Evolutionary conservation across 1,140 invertebrate species (phyloP).

Genomic region (Holotrichia oblita): DNA sequence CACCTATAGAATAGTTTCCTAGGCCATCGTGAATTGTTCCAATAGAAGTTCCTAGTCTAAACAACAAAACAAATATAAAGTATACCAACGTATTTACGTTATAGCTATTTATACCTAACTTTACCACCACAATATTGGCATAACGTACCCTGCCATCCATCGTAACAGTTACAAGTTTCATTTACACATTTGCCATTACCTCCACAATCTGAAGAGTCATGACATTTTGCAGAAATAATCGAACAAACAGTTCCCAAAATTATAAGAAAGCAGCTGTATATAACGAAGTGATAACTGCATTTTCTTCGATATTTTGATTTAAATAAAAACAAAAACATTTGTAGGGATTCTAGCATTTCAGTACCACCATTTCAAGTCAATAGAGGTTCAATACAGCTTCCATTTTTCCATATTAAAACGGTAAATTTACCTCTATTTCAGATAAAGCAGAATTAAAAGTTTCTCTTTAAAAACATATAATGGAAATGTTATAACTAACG

Average conservation of each 20-base stretch:
- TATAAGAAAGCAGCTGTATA: slow-evolving; percentile 63
- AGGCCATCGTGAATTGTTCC: slow-evolving; percentile 91
- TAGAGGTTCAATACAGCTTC: slow-evolving; percentile 1
- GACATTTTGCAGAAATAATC: slow-evolving; percentile 64
- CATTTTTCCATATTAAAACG: slow-evolving; percentile 16
- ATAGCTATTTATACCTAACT: slow-evolving; percentile 76
- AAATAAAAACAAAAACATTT: slow-evolving; percentile 86
- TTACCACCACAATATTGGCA: slow-evolving; percentile 93
- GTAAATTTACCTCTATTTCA: slow-evolving; percentile 26
- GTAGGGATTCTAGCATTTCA: slow-evolving; percentile 76
- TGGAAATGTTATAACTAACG: neutral
- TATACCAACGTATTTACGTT: neutral
- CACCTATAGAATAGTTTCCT: slow-evolving; percentile 93
- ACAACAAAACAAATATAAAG: slow-evolving; percentile 29
- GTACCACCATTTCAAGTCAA: slow-evolving; percentile 31
- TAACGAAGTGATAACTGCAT: slow-evolving; percentile 66
- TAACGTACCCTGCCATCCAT: slow-evolving; percentile 87
- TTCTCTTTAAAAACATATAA: neutral
- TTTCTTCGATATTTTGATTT: slow-evolving; percentile 85
- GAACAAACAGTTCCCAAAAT: slow-evolving; percentile 50
- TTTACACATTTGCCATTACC: slow-evolving; percentile 82
- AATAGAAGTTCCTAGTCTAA: slow-evolving; percentile 76
- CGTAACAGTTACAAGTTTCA: slow-evolving; percentile 85
- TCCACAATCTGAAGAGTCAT: slow-evolving; percentile 67
- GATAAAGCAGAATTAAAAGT: neutral